Percentiles rank a stretch among this genome's conserved stretches.
Evolutionary conservation across 2,113 vertebrate genomes (phyloP).

Genomic region (Myanophis thanlyinensis): DNA sequence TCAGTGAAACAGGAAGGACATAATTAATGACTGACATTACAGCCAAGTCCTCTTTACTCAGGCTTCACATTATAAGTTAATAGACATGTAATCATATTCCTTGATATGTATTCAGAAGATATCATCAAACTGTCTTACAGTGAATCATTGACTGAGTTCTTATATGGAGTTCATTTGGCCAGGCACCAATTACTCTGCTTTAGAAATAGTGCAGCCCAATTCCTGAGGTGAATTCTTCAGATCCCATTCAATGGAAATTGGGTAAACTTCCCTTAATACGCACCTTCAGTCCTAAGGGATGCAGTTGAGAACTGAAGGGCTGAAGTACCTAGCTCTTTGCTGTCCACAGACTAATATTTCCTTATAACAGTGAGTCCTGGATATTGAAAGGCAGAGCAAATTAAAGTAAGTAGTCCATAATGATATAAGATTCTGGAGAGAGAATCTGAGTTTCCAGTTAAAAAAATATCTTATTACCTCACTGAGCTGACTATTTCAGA

Average conservation of each 20-base stretch:
- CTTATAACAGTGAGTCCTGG: neutral
- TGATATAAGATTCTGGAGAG: neutral
- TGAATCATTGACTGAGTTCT: neutral
- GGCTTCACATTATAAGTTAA: neutral
- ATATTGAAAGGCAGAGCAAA: neutral
- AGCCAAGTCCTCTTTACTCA: neutral
- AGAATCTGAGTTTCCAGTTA: neutral
- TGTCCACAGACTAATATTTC: neutral
- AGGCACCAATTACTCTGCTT: neutral
- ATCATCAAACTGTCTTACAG: neutral
- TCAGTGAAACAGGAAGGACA: conserved; percentile 21
- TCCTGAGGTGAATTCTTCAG: neutral
- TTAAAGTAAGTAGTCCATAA: neutral
- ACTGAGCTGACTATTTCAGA: neutral
- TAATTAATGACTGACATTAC: neutral
- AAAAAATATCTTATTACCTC: neutral
- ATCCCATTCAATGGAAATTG: neutral
- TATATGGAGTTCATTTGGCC: neutral
- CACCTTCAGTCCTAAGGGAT: neutral
- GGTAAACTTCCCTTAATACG: neutral
- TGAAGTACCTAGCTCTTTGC: neutral
- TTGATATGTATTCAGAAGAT: neutral
- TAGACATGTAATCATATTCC: neutral
- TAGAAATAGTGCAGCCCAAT: neutral
- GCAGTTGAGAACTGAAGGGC: neutral